These are phyloP conservation scores for Trogon melanurus DNA, from an alignment of 2,113 vertebrate species.

Conservation along the genomic window DNA sequence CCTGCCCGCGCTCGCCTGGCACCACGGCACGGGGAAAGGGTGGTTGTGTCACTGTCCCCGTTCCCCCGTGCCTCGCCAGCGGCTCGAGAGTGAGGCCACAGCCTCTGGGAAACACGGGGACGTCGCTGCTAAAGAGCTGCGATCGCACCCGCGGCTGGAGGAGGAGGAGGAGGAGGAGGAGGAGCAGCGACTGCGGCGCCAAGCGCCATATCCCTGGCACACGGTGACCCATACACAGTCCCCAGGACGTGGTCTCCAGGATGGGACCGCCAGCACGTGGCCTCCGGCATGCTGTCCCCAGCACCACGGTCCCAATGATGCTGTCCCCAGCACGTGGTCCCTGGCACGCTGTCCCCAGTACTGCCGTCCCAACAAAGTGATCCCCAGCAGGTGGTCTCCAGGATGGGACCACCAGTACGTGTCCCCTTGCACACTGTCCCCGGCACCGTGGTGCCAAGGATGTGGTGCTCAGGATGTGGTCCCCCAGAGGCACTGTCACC, in stretches of 20 bases:
- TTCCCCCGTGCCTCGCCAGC: too few relatives aligned
- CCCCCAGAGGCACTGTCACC: too few relatives aligned
- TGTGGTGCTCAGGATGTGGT: neutral
- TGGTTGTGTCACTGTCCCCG: too few relatives aligned
- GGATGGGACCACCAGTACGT: fast-evolving
- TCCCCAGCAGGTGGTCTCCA: neutral
- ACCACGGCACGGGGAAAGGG: too few relatives aligned
- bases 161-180: neutral
- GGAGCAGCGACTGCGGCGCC: fast-evolving
- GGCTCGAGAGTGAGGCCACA: neutral
- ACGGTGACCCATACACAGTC: neutral
- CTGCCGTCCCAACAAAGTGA: fast-evolving
- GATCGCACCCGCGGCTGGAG: neutral
- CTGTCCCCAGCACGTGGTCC: neutral
- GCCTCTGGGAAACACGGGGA: neutral
- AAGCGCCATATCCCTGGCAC: fast-evolving
- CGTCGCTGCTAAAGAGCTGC: neutral
- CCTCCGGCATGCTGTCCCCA: neutral
- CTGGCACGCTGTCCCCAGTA: neutral
- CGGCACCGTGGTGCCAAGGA: neutral
- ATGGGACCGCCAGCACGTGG: too few relatives aligned
- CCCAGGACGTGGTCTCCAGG: neutral
- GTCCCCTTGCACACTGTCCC: neutral
- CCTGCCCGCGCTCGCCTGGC: too few relatives aligned
- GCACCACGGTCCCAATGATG: neutral